Evolutionary conservation across 2,113 vertebrate species (phyloP).

Genomic region (Lagopus leucura): DNA sequence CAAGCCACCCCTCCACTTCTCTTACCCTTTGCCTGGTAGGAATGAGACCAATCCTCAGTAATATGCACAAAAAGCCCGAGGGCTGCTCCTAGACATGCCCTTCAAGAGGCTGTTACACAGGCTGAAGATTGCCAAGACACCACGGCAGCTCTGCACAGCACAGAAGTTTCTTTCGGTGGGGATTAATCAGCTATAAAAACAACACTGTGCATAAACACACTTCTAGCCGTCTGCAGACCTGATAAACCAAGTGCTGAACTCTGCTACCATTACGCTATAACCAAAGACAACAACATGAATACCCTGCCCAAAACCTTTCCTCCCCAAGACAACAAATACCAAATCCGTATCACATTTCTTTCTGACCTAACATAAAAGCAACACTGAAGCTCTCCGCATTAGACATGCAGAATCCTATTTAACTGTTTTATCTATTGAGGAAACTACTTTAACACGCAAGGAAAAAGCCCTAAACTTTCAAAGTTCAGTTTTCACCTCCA

Average conservation of each 20-base stretch:
- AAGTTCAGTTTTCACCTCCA: not conserved
- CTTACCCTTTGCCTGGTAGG: not conserved
- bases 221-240: not conserved
- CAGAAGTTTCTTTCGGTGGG: not conserved
- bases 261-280: not conserved
- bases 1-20: constrained; percentile 33
- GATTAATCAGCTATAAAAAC: not conserved
- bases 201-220: not conserved
- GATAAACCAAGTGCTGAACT: not conserved
- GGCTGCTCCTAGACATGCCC: not conserved
- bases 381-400: not conserved
- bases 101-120: not conserved
- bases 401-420: not conserved
- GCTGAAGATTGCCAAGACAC: not conserved
- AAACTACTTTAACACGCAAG: not conserved
- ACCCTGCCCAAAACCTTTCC: not conserved
- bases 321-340: not conserved
- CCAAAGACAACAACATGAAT: not conserved
- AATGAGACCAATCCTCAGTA: not conserved
- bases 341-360: not conserved
- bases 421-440: not conserved
- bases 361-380: not conserved
- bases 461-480: not conserved
- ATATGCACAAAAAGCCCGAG: not conserved
- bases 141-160: not conserved